Evolutionary conservation across 2,113 vertebrate genomes (phyloP), one percentile per base, ranked within the genome.

Genomic region (Zosterops borbonicus): DNA sequence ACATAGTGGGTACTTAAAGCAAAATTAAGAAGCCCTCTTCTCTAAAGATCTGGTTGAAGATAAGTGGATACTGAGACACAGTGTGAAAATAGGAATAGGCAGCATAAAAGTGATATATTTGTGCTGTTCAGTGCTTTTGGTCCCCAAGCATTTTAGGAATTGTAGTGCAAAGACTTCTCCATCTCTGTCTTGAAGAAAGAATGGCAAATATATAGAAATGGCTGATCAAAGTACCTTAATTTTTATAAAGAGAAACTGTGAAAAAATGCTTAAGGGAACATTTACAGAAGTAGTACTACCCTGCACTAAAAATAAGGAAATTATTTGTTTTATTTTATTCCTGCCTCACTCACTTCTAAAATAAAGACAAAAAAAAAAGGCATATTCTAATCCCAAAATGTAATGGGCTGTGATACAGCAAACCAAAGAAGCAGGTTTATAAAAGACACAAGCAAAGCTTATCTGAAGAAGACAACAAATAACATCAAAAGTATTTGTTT

Each of bases 401-500:
- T 12, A 76, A 39, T 8, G 10, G 22, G 3, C 5, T 29, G 3
- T 59, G 12, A 9, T 39, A 11, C 14, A 35, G 3, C 1, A 2
- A 65, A 31, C 21, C 24, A 35, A 64, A 14, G 12, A 87, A 85
- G 22, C 4, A 31, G 7, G 9, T 24, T 68, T 65, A 14, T 12
- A 44, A 23, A 1, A 67, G 11, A n/a, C 1, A 5, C 13, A 46
- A 67, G 49, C 16, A 87, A 35, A 20, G 0, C 1, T n/a, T 74
- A 33, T 42, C 19, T 71, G 21, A 47, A 9, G 22, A 37, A 60
- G 6, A 33, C 4, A 73, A 47, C 1, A 70, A 71, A 33, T 8
- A 27, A 18, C 11, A 50, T 27, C 1, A 21, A 17, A 85, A 46
- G 1, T 0, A 0, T 18, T 59, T 59, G 8, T 14, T 47, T 13